Conservation (phyloP, 64 coral and sea anemone species). For the Acropora yongei region DNA sequence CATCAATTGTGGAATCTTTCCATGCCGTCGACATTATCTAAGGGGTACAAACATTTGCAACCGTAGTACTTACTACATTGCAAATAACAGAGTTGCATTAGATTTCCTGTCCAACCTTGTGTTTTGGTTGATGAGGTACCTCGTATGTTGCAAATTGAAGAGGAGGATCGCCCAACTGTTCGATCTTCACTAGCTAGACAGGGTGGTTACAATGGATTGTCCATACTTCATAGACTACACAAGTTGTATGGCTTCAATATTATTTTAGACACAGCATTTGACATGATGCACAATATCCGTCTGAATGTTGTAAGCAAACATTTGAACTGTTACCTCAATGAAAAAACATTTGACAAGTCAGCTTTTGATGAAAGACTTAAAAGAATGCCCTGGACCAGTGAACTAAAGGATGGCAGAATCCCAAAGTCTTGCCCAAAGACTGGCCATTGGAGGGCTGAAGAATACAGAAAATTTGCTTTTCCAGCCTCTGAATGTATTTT, state of each 20-base stretch:
- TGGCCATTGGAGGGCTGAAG: too few relatives aligned
- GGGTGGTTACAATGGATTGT: neutral
- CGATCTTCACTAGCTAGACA: slow-evolving; percentile 4
- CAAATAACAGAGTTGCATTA: slow-evolving; percentile 18
- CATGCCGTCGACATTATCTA: neutral
- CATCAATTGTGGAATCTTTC: slow-evolving; percentile 11
- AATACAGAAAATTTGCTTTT: too few relatives aligned
- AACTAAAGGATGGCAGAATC: too few relatives aligned
- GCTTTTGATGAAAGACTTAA: neutral
- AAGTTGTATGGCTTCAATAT: too few relatives aligned
- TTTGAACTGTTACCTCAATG: neutral
- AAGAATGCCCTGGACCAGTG: neutral
- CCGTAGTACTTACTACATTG: slow-evolving; percentile 28
- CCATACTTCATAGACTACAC: too few relatives aligned
- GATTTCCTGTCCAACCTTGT: slow-evolving; percentile 9
- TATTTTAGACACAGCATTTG: slow-evolving; percentile 10
- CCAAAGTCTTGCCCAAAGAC: too few relatives aligned
- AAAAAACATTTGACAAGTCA: neutral
- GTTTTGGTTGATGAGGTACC: neutral
- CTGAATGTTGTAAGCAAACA: slow-evolving; percentile 33
- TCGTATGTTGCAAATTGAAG: neutral
- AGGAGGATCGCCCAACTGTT: slow-evolving; percentile 9
- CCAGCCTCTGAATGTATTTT: too few relatives aligned
- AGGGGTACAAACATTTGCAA: neutral
- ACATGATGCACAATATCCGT: slow-evolving; percentile 32